Conservation (phyloP, 2,113 vertebrate genomes). For the Bothrops jararaca region DNA sequence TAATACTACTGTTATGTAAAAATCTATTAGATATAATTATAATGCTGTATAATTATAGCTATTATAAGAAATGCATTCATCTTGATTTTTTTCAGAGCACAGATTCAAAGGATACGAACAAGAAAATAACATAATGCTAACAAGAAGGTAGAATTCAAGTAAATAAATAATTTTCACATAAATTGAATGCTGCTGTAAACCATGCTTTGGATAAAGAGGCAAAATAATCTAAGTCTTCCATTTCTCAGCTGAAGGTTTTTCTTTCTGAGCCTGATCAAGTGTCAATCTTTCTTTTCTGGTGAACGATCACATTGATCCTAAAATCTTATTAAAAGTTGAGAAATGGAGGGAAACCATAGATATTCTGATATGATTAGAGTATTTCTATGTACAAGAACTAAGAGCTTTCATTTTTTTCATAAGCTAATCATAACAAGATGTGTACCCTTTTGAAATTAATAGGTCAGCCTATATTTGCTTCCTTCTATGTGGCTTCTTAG, state of each 20-base stretch:
- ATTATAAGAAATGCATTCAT: not conserved
- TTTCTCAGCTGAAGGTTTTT: not conserved
- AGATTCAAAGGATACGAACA: not conserved
- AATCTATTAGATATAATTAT: slow-evolving; percentile 19
- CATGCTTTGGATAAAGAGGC: not conserved
- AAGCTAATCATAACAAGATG: not conserved
- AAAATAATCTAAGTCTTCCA: not conserved
- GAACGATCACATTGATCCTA: not conserved
- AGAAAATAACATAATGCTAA: not conserved
- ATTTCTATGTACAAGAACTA: not conserved
- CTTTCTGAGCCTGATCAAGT: not conserved
- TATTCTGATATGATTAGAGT: not conserved
- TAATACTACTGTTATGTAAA: rapidly evolving
- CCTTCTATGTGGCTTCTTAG: not conserved
- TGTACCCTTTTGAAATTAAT: not conserved
- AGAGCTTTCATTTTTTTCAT: not conserved
- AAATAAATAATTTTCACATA: not conserved
- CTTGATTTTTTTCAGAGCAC: not conserved
- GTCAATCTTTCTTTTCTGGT: not conserved
- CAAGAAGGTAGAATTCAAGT: not conserved
- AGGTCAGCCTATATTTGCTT: not conserved
- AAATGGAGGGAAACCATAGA: not conserved
- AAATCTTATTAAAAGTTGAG: not conserved
- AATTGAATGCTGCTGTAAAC: not conserved
- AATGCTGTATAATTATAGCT: slow-evolving; percentile 3